Conservation (phyloP, 2,888 invertebrate species). For the Arrhopalites spinosus region DNA sequence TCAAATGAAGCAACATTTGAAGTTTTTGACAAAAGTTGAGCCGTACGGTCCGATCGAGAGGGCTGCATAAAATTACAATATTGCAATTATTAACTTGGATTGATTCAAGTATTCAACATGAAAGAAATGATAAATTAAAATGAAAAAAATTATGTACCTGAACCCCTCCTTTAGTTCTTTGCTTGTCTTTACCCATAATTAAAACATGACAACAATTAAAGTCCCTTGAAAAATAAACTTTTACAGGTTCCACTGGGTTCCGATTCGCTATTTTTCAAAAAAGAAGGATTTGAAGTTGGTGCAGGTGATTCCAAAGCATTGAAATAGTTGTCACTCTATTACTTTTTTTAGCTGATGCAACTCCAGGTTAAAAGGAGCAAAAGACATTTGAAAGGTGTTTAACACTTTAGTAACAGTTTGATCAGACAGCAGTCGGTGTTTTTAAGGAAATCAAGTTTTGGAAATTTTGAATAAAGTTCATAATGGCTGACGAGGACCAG, state of each 20-base stretch:
- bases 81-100: constrained; percentile 10
- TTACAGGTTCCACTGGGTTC: no score
- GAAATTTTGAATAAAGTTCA: constrained; percentile 39
- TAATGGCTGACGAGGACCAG: constrained; percentile 65
- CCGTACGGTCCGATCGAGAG: constrained; percentile 87
- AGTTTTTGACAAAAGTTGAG: constrained; percentile 71
- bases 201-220: no score
- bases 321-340: no score
- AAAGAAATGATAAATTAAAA: not conserved
- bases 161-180: constrained; percentile 31
- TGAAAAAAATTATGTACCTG: constrained; percentile 8
- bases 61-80: constrained; percentile 67
- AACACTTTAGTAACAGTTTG: no score
- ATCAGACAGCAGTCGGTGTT: no score
- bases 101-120: not conserved
- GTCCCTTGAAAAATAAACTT: no score
- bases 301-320: no score
- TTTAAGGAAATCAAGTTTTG: constrained; percentile 53
- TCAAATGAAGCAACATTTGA: constrained; percentile 39
- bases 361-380: no score
- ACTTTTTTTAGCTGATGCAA: no score
- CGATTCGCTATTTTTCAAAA: no score
- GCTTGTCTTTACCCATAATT: constrained; percentile 38
- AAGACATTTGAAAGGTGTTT: no score
- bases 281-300: no score